Base-by-base conservation (phyloP, 2,113 vertebrate species). In the Raja brachyura region DNA sequence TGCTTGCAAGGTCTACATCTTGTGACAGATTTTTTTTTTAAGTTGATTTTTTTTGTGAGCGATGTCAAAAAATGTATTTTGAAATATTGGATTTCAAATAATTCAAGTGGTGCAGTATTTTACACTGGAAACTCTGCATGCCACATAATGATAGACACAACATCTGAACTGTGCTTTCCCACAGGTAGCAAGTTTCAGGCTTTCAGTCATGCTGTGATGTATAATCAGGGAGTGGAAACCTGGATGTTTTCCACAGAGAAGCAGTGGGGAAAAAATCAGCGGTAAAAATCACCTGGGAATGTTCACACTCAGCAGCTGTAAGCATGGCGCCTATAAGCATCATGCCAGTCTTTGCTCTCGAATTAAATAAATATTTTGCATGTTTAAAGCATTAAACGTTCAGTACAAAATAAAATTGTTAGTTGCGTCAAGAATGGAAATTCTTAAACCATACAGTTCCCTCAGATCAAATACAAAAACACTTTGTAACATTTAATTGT, bases 351-450 rank as follows among this genome's bases (percentile, higher is more conserved):
- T 73, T 73, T 73, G 22, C 31, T 68, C 33, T 92, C 22, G 20
- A 48, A 20, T 48, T 3, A 22, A 79, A 66, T 22, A 93, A 74
- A 85, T 31, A 88, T 93, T 20, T 18, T 56, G 75, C n/a, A 61
- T 74, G 61, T 56, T 76, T 93, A 59, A 61, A 63, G 78, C 74
- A 20, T 83, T n/a, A 14, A 20, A 68, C n/a, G 77, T 31, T 73
- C 54, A 18, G 4, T 93, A 66, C 74, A 93, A 77, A 90, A 86
- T 66, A 74, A 33, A 74, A 93, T 93, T 59, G n/a, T 81, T 73
- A 93, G n/a, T 86, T 33, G 56, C 75, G 70, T 75, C 25, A 56
- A 93, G 54, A 61, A 93, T 59, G 3, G 93, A 39, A 73, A 93
- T 75, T 9, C 28, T 61, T 31, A 28, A 39, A 63, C 16, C 73